A percentile compares a stretch with the other conserved stretches of the same genome.
phyloP scores from a whole-genome alignment of 1,140 invertebrate genomes.

The Marisa cornuarietis region DNA sequence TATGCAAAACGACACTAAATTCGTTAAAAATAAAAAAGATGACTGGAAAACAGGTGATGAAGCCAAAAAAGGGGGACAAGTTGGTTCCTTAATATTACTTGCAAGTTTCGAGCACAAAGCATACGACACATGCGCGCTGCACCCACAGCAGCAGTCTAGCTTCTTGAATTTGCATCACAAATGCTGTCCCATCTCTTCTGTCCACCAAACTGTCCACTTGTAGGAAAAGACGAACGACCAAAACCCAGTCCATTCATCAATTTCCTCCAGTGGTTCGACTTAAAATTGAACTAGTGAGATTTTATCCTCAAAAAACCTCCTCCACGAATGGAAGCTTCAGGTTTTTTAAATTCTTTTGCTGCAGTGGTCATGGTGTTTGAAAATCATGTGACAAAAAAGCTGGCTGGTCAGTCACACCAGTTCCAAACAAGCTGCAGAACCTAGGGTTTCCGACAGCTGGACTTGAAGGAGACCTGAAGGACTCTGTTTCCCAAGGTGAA shows the following conservation, averaged over 20 bases:
- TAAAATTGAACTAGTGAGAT: not conserved
- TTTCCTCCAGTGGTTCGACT: not conserved
- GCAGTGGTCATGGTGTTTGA: too few species aligned
- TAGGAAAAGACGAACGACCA: conserved; percentile 1
- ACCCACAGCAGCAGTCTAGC: not conserved
- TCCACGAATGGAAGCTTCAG: too few species aligned
- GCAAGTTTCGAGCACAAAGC: too few species aligned
- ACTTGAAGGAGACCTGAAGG: conserved; percentile 94
- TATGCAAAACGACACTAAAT: too few species aligned
- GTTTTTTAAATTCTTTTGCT: too few species aligned
- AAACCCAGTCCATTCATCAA: conserved; percentile 1
- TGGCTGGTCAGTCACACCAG: not conserved
- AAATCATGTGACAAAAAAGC: conserved; percentile 5
- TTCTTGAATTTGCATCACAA: conserved; percentile 23
- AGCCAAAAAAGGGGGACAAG: too few species aligned
- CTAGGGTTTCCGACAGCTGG: conserved; percentile 67
- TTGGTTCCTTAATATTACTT: too few species aligned
- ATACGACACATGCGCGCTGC: too few species aligned
- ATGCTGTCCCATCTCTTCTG: conserved; percentile 10
- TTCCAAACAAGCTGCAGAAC: not conserved
- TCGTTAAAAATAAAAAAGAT: too few species aligned
- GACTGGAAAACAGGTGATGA: too few species aligned
- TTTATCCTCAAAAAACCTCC: too few species aligned
- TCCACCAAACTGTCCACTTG: conserved; percentile 7
- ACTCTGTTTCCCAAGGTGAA: conserved; percentile 97